Evolutionary conservation across 2,113 vertebrate genomes (phyloP).

Genomic region (Trogon melanurus): DNA sequence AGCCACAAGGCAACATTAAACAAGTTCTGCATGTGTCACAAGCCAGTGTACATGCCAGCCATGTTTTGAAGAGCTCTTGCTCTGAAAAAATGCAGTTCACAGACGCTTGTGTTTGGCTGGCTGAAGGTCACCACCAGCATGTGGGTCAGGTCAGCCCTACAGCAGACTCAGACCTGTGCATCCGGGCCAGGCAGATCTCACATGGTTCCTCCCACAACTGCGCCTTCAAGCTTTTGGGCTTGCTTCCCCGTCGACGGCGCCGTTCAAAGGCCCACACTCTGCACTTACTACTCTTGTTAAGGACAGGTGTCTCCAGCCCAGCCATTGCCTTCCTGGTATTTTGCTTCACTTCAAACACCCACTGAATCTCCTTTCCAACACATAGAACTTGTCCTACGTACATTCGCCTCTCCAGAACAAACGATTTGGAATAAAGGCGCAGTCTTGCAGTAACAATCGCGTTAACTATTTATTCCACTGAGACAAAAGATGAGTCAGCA

Average conservation of each 20-base stretch:
- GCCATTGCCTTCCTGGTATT: background rate
- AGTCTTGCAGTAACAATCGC: background rate
- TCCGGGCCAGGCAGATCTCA: background rate
- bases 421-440: background rate
- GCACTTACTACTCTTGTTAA: background rate
- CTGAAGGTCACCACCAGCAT: background rate
- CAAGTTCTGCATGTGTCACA: background rate
- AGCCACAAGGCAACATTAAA: background rate
- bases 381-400: background rate
- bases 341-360: background rate
- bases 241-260: background rate
- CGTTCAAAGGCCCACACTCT: background rate
- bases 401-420: conserved; percentile 11
- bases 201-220: background rate
- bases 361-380: background rate
- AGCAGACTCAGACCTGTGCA: background rate
- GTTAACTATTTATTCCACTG: conserved; percentile 24
- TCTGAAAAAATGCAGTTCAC: background rate
- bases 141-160: background rate
- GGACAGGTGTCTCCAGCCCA: background rate
- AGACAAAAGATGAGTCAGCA: conserved; percentile 1
- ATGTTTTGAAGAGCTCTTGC: background rate
- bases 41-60: background rate
- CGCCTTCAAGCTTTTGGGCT: background rate
- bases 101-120: background rate